phyloP scores from a whole-genome alignment of 2,888 invertebrate genomes.

The Panopea generosa region DNA sequence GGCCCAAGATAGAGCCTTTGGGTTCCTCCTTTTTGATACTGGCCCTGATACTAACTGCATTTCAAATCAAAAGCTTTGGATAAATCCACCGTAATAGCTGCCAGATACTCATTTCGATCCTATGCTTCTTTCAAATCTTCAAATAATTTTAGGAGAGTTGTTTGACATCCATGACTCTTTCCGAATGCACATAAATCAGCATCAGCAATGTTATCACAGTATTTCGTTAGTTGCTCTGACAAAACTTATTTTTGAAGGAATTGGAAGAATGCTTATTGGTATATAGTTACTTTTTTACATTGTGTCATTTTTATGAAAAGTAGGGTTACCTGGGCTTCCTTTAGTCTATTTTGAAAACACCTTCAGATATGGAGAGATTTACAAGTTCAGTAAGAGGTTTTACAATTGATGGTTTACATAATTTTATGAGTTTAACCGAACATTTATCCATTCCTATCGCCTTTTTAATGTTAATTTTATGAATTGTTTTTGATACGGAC shows the following conservation, averaged over 20 bases:
- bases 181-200: conserved; percentile 10
- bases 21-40: no score
- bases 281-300: conserved; percentile 7
- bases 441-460: background rate
- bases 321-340: conserved; percentile 20
- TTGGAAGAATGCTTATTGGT: conserved; percentile 8
- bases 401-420: background rate
- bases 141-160: background rate
- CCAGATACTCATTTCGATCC: background rate
- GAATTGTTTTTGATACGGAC: background rate
- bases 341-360: conserved; percentile 13
- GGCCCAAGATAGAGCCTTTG: no score
- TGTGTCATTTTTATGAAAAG: conserved; percentile 1
- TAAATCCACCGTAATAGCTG: no score
- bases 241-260: conserved; percentile 10
- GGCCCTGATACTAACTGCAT: no score
- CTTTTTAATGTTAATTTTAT: background rate
- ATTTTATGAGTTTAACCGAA: conserved; percentile 2
- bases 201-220: conserved; percentile 4
- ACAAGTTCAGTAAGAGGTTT: background rate
- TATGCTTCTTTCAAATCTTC: background rate
- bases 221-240: background rate
- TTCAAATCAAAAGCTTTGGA: no score
- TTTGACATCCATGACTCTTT: conserved; percentile 7
- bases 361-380: background rate